Evolutionary conservation across 2,113 vertebrate species (phyloP), one percentile per base, ranked within the genome.

Genomic region (Willisornis vidua): DNA sequence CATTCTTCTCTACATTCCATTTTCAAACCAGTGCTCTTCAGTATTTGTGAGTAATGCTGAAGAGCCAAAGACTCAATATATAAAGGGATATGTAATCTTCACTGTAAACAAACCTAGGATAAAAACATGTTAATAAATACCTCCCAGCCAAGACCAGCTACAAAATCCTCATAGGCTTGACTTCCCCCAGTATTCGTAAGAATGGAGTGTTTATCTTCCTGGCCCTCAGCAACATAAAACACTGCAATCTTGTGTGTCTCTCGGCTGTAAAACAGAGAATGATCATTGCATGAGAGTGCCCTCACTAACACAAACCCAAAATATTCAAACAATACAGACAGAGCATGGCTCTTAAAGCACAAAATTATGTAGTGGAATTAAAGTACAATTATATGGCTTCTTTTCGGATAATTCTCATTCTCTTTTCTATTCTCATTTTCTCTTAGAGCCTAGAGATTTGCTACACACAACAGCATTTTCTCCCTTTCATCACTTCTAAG

Each of bases 171-270:
- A 92, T 99, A 99, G 35, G 99, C 99, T 96, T 99, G 99, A 97
- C 99, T 99, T 97, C 99, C 99, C 6, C 98, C 98, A 80, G 98
- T 99, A 96, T 99, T 99, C 26, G 99, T 99, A 70, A 99, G 98
- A 94, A 99, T 99, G 93, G 99, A 99, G 98, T 99, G 99, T 95
- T 99, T 99, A 97, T 99, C 99, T 97, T 99, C 99, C 97, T 99
- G 99, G 45, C 99, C 99, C 95, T 99, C 99, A 54, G 99, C 99
- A 88, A 99, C 99, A 81, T 99, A 99, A 98, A 99, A 99, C 83
- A 99, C 99, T 22, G 99, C 99, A 37, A 99, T 99, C 97, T 99
- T 99, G 97, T 99, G 99, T 16, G 99, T 99, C 96, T 99, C 99
- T 52, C 99, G 99, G 96, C 99, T 99, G 86, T 87, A 96, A 97